Conservation (phyloP, 2,797 vertebrate species). For the Scleropages formosus region DNA sequence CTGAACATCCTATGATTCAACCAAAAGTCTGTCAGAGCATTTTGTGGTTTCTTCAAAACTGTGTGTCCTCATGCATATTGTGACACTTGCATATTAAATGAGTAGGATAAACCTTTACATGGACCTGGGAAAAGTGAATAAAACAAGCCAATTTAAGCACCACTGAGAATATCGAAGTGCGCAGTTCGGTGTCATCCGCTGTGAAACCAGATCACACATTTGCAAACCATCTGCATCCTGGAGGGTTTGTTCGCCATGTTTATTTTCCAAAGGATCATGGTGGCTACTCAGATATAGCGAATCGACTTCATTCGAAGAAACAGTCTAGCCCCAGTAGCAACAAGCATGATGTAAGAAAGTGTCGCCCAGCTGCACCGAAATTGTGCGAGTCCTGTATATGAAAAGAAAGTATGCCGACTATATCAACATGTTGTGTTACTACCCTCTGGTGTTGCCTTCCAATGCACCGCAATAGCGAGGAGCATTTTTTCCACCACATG, state of each 20-base stretch:
- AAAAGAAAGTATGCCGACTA: slow-evolving; percentile 28
- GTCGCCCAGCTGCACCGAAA: slow-evolving; percentile 21
- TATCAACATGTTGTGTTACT: slow-evolving; percentile 1
- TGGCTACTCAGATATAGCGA: slow-evolving; percentile 41
- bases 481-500: no score
- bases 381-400: slow-evolving; percentile 8
- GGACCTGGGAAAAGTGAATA: not conserved
- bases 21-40: slow-evolving; percentile 39
- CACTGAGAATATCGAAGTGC: slow-evolving; percentile 11
- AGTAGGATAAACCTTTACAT: not conserved
- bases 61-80: slow-evolving; percentile 42
- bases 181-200: not conserved
- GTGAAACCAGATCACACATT: slow-evolving; percentile 37
- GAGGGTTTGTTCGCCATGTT: slow-evolving; percentile 28
- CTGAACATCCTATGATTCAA: slow-evolving; percentile 20
- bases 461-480: no score
- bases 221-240: slow-evolving; percentile 36
- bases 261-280: slow-evolving; percentile 47
- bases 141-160: not conserved
- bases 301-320: slow-evolving; percentile 31
- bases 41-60: slow-evolving; percentile 40
- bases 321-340: not conserved
- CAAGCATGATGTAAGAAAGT: slow-evolving; percentile 24
- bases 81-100: slow-evolving; percentile 35
- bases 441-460: slow-evolving; percentile 2